phyloP scores from a whole-genome alignment of 2,888 invertebrate species.

The Stenodera caucasica region DNA sequence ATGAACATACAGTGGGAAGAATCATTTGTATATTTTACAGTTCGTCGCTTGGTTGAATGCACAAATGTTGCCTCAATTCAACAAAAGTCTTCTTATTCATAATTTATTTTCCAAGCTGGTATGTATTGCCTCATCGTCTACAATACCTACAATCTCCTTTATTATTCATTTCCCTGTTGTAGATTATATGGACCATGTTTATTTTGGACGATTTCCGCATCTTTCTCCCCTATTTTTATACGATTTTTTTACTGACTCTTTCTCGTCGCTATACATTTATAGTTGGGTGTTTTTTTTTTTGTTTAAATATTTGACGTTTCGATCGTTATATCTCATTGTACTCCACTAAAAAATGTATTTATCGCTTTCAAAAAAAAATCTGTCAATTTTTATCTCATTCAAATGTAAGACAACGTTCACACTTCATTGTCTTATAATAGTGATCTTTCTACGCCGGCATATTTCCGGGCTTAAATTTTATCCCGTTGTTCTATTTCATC shows the following conservation, averaged over 20 bases:
- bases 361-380: too few species aligned
- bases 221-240: conserved; percentile 7
- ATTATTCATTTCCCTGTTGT: conserved; percentile 39
- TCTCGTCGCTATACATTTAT: conserved; percentile 17
- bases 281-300: conserved; percentile 22
- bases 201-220: neutral
- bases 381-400: conserved; percentile 45
- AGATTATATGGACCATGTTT: conserved; percentile 21
- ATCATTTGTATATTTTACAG: conserved; percentile 20
- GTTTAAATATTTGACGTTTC: conserved; percentile 39
- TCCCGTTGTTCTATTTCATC: conserved; percentile 20
- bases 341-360: too few species aligned
- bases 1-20: neutral
- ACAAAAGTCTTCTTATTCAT: conserved; percentile 38
- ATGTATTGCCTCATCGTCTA: conserved; percentile 45
- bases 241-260: conserved; percentile 14
- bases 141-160: conserved; percentile 47
- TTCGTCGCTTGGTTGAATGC: conserved; percentile 25
- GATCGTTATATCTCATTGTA: conserved; percentile 19
- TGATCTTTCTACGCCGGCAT: conserved; percentile 10
- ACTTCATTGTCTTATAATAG: conserved; percentile 21
- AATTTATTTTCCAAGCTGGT: conserved; percentile 40
- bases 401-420: conserved; percentile 25
- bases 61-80: conserved; percentile 33
- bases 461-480: conserved; percentile 19